Evolutionary conservation across 2,113 vertebrate species (phyloP).

Genomic region (Rallus limicola): DNA sequence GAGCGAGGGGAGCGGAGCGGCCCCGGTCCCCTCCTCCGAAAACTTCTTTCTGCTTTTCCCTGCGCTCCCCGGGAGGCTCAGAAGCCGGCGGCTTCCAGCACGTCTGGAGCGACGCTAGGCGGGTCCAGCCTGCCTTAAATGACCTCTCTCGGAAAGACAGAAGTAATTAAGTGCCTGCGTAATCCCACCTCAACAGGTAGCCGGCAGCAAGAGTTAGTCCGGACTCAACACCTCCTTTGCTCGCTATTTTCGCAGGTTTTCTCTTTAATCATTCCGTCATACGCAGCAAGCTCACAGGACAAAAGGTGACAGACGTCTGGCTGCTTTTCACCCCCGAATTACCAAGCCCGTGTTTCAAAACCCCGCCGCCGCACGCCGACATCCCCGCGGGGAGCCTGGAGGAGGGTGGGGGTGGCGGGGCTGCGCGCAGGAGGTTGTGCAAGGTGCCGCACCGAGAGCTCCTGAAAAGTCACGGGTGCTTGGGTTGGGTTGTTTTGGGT

Average conservation of each 20-base stretch:
- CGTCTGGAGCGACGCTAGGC: neutral
- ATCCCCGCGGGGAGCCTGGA: neutral
- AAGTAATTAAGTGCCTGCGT: neutral
- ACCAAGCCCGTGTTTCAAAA: rapidly evolving
- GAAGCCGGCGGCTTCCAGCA: neutral
- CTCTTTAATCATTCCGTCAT: neutral
- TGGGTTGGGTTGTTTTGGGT: too few species aligned
- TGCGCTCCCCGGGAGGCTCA: neutral
- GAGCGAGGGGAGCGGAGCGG: neutral
- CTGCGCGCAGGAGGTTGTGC: too few species aligned
- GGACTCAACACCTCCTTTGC: neutral
- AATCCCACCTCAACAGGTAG: neutral
- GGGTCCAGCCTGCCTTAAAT: neutral
- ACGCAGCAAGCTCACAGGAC: neutral
- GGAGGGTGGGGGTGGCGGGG: neutral
- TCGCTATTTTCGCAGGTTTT: neutral
- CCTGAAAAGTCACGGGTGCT: neutral
- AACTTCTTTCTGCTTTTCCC: neutral
- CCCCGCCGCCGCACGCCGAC: neutral
- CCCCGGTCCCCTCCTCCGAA: neutral
- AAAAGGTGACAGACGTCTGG: neutral
- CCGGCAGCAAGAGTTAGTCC: neutral
- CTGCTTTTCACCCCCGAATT: neutral
- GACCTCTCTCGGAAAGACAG: neutral
- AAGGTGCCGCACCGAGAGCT: neutral